Evolutionary conservation across 2,113 vertebrate genomes (phyloP).

Genomic region (Nerophis ophidion): DNA sequence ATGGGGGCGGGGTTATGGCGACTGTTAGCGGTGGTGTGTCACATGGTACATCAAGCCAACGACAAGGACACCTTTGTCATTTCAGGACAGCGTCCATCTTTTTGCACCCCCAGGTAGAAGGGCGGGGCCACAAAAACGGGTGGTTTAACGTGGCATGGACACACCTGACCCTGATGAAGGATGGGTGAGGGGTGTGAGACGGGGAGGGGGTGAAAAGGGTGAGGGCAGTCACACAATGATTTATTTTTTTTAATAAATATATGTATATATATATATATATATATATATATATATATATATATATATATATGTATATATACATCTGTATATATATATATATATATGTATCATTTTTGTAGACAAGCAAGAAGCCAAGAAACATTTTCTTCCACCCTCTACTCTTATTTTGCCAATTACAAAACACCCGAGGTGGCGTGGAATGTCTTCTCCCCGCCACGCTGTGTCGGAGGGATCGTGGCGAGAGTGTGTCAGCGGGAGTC

Average conservation of each 20-base stretch:
- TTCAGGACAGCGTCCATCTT: constrained; percentile 42
- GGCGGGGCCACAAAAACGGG: constrained; percentile 38
- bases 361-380: constrained; percentile 74
- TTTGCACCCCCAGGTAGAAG: constrained; percentile 23
- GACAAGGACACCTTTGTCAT: constrained; percentile 55
- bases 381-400: constrained; percentile 80
- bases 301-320: too few species aligned
- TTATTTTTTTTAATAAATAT: constrained; percentile 34
- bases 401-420: constrained; percentile 22
- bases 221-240: constrained; percentile 54
- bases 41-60: constrained; percentile 48
- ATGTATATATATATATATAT: too few species aligned
- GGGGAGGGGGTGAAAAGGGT: constrained; percentile 33
- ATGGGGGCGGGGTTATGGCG: constrained; percentile 51
- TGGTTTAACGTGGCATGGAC: constrained; percentile 53
- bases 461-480: constrained; percentile 35
- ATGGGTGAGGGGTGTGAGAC: constrained; percentile 44
- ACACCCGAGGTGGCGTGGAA: constrained; percentile 14
- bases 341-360: constrained; percentile 37
- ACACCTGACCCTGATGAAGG: constrained; percentile 51
- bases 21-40: constrained; percentile 53
- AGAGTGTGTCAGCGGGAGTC: constrained; percentile 53
- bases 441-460: constrained; percentile 28
- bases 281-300: not conserved
- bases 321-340: too few species aligned